Evolutionary conservation across 2,888 invertebrate genomes (phyloP).

Genomic region (Barypeithes pellucidus): DNA sequence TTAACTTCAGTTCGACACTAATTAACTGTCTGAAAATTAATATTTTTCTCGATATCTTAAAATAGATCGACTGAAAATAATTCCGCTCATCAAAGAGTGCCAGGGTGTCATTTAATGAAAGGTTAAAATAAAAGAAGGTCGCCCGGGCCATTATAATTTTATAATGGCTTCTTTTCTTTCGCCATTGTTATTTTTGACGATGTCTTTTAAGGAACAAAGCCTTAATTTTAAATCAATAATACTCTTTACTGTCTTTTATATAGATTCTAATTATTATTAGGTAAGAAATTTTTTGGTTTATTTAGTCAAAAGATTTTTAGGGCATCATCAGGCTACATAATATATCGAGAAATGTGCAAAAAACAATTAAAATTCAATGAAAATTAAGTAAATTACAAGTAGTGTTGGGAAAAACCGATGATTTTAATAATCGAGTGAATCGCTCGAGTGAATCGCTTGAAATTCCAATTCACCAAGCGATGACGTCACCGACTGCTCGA

Average conservation of each 20-base stretch:
- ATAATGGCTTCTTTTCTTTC: slow-evolving; percentile 59
- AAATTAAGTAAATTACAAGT: too few species aligned
- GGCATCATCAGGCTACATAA: too few species aligned
- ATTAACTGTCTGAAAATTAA: neutral
- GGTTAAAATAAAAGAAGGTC: slow-evolving; percentile 55
- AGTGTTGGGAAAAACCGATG: too few species aligned
- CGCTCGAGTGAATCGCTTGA: too few species aligned
- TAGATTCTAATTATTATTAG: slow-evolving; percentile 54
- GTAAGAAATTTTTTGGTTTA: slow-evolving; percentile 1
- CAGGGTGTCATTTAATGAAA: slow-evolving; percentile 53
- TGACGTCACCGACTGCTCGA: too few species aligned
- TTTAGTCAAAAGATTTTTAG: neutral
- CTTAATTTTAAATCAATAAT: slow-evolving; percentile 62
- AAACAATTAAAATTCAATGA: too few species aligned
- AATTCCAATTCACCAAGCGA: too few species aligned
- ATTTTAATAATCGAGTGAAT: too few species aligned
- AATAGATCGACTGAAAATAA: slow-evolving; percentile 48
- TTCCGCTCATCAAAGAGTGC: slow-evolving; percentile 52
- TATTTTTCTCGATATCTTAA: slow-evolving; percentile 28
- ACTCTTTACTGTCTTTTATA: slow-evolving; percentile 56
- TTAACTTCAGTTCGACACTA: neutral
- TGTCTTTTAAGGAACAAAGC: slow-evolving; percentile 58
- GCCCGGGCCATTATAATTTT: slow-evolving; percentile 56
- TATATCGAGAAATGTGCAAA: too few species aligned
- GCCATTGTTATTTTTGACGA: slow-evolving; percentile 64